Conservation (phyloP, 2,113 vertebrate genomes). For the Ammodytes marinus region DNA sequence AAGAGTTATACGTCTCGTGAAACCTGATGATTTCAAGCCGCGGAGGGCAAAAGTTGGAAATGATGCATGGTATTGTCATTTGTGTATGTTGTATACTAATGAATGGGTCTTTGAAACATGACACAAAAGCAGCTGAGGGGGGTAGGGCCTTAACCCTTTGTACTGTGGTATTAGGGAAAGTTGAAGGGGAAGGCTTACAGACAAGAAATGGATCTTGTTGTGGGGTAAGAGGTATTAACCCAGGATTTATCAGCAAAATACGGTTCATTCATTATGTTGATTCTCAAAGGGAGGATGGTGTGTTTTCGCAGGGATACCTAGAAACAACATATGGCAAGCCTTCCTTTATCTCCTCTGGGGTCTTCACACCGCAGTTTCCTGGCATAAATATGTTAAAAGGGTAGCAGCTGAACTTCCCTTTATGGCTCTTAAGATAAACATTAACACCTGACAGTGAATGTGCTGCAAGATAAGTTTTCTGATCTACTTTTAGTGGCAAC, state of each 20-base stretch:
- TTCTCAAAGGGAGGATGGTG: conserved; percentile 51
- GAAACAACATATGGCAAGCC: conserved; percentile 69
- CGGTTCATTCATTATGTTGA: conserved; percentile 52
- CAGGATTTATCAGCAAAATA: conserved; percentile 47
- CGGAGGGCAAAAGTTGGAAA: conserved; percentile 59
- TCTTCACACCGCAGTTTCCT: conserved; percentile 75
- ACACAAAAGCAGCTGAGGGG: conserved; percentile 63
- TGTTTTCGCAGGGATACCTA: conserved; percentile 52
- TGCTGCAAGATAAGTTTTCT: conserved; percentile 64
- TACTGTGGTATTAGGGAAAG: conserved; percentile 53
- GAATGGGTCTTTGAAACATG: conserved; percentile 74
- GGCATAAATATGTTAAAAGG: conserved; percentile 79
- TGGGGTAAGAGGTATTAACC: conserved; percentile 15
- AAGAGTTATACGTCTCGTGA: not conserved
- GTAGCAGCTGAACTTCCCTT: conserved; percentile 74
- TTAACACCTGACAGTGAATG: conserved; percentile 78
- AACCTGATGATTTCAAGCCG: conserved; percentile 45
- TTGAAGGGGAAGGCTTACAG: conserved; percentile 54
- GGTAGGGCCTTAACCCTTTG: conserved; percentile 57
- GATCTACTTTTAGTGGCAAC: conserved; percentile 39
- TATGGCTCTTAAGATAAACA: conserved; percentile 78
- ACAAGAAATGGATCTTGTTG: conserved; percentile 42
- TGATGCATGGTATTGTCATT: conserved; percentile 66
- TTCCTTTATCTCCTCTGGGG: conserved; percentile 69
- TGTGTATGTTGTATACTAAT: conserved; percentile 66